Evolutionary conservation across 2,888 invertebrate genomes (phyloP), one percentile per base, ranked within the genome.

Genomic region (Coenonympha arcania): DNA sequence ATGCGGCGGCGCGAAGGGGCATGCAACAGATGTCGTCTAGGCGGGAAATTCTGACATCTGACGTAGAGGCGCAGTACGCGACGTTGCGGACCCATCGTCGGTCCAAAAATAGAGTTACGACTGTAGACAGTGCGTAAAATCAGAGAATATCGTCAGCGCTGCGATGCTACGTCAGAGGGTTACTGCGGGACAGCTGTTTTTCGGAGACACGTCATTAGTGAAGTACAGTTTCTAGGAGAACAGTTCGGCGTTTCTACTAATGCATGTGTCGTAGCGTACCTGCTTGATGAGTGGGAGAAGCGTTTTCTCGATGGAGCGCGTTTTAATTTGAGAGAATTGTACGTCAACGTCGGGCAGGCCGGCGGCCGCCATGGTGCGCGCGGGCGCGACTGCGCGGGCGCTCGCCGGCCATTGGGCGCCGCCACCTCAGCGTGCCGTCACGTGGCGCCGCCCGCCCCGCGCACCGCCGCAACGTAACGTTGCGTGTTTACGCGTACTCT

Each of bases 271-370:
- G 54, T 61, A 62, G 68, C 80, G 68, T 92, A 96, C 96, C 95
- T 96, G 96, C 85, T 95, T 95, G 74, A 96, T 93, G 81, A 96
- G 91, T 68, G 96, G 96, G 76, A 96, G 92, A 70, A 96, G 90
- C 66, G 95, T 95, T 88, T 94, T 93, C 88, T 96, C 96, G 87
- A 96, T 94, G 85, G 95, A 95, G 89, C 93, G 94, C 71, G 95
- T 96, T 87, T 93, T 93, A 79, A 96, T 95, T 88, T 95, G 94
- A 81, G 94, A 79, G 71, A 87, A 76, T 74, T 88, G 84, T 71
- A 87, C 75, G 73, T 88, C 87, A 73, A 87, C 73, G 68, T 87
- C 83, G 69, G 87, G 83, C 79, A 85, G 79, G 85, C 88, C 87
- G 81, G 87, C 82, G 87, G 88, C 87, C 87, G 89, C 89, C 88